These are phyloP conservation scores for Vanessa atalanta DNA, from an alignment of 1,140 invertebrate genomes.

Conservation along the genomic window DNA sequence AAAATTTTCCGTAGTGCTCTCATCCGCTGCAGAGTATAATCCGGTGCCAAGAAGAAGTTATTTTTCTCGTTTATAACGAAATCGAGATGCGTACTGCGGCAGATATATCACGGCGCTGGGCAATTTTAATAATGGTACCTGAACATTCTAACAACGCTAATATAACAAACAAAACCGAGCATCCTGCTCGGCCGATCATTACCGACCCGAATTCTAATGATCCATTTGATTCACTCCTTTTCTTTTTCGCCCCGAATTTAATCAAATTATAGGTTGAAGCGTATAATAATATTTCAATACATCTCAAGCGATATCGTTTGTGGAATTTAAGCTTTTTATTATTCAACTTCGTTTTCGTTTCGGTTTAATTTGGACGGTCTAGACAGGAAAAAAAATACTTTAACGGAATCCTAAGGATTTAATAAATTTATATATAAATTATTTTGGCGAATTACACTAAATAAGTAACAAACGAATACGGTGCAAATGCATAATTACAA, in stretches of 20 bases:
- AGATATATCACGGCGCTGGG: conserved; percentile 30
- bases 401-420: conserved; percentile 30
- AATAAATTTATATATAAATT: not conserved
- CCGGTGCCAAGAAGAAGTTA: conserved; percentile 54
- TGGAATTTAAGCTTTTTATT: conserved; percentile 78
- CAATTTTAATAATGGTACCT: conserved; percentile 56
- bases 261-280: conserved; percentile 79
- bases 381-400: conserved; percentile 50
- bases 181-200: conserved; percentile 67
- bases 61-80: conserved; percentile 55
- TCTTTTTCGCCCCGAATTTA: conserved; percentile 75
- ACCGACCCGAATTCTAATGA: conserved; percentile 76
- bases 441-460: not conserved
- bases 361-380: conserved; percentile 71
- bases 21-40: conserved; percentile 49
- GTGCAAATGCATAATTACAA: not conserved
- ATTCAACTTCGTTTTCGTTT: conserved; percentile 65
- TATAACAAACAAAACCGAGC: conserved; percentile 68
- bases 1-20: conserved; percentile 51
- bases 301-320: conserved; percentile 71
- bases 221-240: conserved; percentile 70
- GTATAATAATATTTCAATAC: conserved; percentile 80
- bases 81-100: conserved; percentile 52
- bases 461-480: not conserved
- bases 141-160: conserved; percentile 55